Base-by-base conservation (phyloP, 2,888 invertebrate genomes). In the Clepsis dumicolana region DNA sequence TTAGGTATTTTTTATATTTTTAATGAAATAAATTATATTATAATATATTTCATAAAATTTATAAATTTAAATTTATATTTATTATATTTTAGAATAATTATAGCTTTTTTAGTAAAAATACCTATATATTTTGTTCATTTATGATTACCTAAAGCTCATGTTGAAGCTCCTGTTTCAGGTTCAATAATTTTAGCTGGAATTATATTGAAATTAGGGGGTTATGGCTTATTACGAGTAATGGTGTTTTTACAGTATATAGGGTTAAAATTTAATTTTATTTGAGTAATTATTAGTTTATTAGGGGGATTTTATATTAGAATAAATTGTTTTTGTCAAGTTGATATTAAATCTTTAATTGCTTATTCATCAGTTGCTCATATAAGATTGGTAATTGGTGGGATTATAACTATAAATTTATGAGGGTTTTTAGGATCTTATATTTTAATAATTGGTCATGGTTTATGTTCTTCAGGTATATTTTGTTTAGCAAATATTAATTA, bases 281-380 rank as follows among this genome's bases (percentile, higher is more conserved):
- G 94, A 82, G 80, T 95, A 82, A 81, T 85, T 74, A 86, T 95
- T 88, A 93, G 94, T 53, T 91, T 95, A 87, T 69, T 95, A 4
- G 95, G 95, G 0, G 94, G 95, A 0, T 80, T 95, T 77, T 91
- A 94, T 84, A 91, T 95, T 74, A 95, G 95, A 29, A 89, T 96
- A 79, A 90, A 96, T 75, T 96, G 96, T 95, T 91, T 96, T 84
- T 94, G 94, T 73, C 95, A 96, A 83, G 89, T 93, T 64, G 96
- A 96, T 94, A 92, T 96, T 86, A 96, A 96, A 78, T 92, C 95
- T 73, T 94, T 96, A 91, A 95, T 96, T 94, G 96, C 96, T 84
- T 96, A 96, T 93, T 96, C 96, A 74, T 96, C 96, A 41, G 95
- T 96, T 0, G 94, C 94, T 75, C 96, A 96, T 93, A 96, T 96